phyloP scores from a whole-genome alignment of 1,140 invertebrate genomes.

The Dendroctonus valens region DNA sequence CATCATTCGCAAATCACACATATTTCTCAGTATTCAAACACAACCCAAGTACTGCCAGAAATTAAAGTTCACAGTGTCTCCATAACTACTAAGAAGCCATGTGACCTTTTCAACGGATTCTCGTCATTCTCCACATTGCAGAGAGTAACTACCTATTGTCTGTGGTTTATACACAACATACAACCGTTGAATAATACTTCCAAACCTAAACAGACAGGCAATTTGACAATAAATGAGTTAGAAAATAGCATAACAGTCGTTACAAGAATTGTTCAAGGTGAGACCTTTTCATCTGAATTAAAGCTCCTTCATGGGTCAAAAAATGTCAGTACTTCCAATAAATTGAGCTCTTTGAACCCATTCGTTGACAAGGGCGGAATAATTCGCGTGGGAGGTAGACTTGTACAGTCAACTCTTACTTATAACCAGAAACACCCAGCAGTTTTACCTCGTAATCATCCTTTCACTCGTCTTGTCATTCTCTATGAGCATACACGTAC shows the following conservation, averaged over 20 bases:
- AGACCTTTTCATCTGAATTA: background rate
- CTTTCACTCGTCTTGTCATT: slow-evolving; percentile 35
- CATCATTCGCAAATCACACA: background rate
- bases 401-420: slow-evolving; percentile 19
- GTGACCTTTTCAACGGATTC: slow-evolving; percentile 4
- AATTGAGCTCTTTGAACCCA: slow-evolving; percentile 42
- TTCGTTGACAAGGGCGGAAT: slow-evolving; percentile 47
- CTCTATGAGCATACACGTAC: slow-evolving; percentile 28
- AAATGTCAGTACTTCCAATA: slow-evolving; percentile 9
- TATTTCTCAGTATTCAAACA: slow-evolving; percentile 13
- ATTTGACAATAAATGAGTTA: slow-evolving; percentile 20
- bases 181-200: background rate
- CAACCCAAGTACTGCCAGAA: slow-evolving; percentile 12
- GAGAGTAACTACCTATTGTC: slow-evolving; percentile 18
- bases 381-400: slow-evolving; percentile 49
- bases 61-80: background rate
- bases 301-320: slow-evolving; percentile 1
- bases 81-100: background rate
- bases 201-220: background rate
- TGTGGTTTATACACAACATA: slow-evolving; percentile 22
- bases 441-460: slow-evolving; percentile 21
- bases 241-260: background rate
- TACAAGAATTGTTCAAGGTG: slow-evolving; percentile 5
- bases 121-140: slow-evolving; percentile 3
- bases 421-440: slow-evolving; percentile 20